Evolutionary conservation across 1,140 invertebrate species (phyloP).

Genomic region (Lithobius niger): DNA sequence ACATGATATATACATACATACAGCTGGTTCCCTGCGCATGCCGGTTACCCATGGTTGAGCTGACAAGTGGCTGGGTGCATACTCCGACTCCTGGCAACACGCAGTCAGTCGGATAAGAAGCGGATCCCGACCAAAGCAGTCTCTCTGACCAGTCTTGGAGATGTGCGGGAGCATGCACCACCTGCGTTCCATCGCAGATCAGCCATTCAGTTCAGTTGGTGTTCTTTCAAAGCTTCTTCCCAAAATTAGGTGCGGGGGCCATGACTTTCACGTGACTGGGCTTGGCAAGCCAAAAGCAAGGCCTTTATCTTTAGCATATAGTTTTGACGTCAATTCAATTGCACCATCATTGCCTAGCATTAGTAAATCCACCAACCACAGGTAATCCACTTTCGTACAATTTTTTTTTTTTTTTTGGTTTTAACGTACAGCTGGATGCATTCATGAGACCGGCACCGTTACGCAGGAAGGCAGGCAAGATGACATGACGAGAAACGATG

Average conservation of each 20-base stretch:
- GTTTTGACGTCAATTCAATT: too few species aligned
- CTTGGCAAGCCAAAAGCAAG: too few species aligned
- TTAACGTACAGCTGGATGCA: neutral
- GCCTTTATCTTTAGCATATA: too few species aligned
- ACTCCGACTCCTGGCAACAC: neutral
- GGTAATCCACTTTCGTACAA: slow-evolving; percentile 9
- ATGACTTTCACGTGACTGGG: too few species aligned
- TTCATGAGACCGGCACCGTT: slow-evolving; percentile 1
- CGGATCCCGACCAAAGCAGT: neutral
- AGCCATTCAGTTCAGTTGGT: neutral
- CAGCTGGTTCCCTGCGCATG: neutral
- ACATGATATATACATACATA: slow-evolving; percentile 2
- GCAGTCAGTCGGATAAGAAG: neutral
- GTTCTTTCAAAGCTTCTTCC: neutral
- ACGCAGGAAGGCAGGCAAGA: neutral
- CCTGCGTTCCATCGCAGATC: neutral
- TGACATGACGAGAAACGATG: slow-evolving; percentile 8
- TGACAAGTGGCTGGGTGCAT: neutral
- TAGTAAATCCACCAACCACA: slow-evolving; percentile 6
- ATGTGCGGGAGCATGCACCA: slow-evolving; percentile 7
- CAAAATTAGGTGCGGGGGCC: too few species aligned
- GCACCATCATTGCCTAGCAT: too few species aligned
- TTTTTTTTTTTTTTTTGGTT: too few species aligned
- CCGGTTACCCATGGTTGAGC: slow-evolving; percentile 8
- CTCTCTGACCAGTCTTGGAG: too few species aligned